phyloP scores from a whole-genome alignment of 2,113 vertebrate genomes.

The Condylura cristata region DNA sequence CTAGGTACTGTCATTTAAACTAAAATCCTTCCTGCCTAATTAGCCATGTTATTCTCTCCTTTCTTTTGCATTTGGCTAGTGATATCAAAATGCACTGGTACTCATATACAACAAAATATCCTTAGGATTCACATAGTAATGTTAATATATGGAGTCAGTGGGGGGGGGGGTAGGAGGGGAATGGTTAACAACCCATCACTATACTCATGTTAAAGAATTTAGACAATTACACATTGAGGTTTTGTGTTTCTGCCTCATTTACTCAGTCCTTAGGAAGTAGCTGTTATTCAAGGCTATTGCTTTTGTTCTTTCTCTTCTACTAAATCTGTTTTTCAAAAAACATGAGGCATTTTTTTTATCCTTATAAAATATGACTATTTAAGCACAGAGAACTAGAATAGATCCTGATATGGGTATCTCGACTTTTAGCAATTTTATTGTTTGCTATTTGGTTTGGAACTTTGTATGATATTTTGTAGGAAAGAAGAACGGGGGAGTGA shows the following conservation, averaged over 20 bases:
- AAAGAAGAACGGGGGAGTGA: neutral
- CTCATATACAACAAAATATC: conserved; percentile 57
- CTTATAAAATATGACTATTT: conserved; percentile 41
- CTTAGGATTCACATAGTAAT: neutral
- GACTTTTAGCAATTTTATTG: neutral
- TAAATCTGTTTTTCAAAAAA: conserved; percentile 40
- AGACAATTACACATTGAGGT: conserved; percentile 31
- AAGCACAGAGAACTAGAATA: conserved; percentile 45
- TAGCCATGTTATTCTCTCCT: conserved; percentile 47
- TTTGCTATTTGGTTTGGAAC: neutral
- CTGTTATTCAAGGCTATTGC: neutral
- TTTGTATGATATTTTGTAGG: neutral
- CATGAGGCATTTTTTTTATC: neutral
- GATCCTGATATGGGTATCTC: neutral
- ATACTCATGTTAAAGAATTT: conserved; percentile 63
- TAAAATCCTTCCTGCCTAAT: conserved; percentile 19
- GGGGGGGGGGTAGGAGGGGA: neutral
- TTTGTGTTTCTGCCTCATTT: conserved; percentile 70
- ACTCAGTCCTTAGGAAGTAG: conserved; percentile 37
- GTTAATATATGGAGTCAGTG: conserved; percentile 14
- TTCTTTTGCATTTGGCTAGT: conserved; percentile 16
- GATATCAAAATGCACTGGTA: conserved; percentile 56
- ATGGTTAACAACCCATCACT: conserved; percentile 50
- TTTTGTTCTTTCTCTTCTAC: conserved; percentile 29
- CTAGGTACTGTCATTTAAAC: neutral